Base-by-base conservation (phyloP, 2,888 invertebrate species). In the Dione vanillae region DNA sequence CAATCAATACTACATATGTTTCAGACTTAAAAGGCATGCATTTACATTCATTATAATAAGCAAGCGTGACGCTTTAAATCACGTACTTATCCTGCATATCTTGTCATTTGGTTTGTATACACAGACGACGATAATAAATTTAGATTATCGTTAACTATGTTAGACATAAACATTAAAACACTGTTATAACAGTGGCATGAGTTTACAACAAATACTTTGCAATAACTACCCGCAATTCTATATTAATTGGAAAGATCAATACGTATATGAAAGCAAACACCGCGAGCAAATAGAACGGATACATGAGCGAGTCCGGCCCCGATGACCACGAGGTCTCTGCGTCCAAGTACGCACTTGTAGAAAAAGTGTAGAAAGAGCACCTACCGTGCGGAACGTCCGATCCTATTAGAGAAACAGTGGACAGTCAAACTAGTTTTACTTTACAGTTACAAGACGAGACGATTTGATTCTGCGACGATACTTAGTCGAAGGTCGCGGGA, bases 401-500 rank as follows among this genome's bases (percentile, higher is more conserved):
- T 86, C 84, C 83, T 88, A 90, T 89, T 88, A 89, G 86, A 86
- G 85, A 83, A 82, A 82, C 82, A 83, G 79, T 83, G 82, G 85
- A 86, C 84, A 82, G 76, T 82, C 84, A 87, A 90, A 90, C 90
- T 89, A 87, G 91, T 91, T 90, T 88, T 70, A 78, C 80, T 82
- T 80, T 90, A 91, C 91, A 89, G 91, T 91, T 91, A 91, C 79
- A 71, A 79, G 77, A 78, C 76, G 80, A 83, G 82, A 83, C 84
- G 83, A 85, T 87, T 85, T 81, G 84, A 86, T 87, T 89, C 86
- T 83, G 89, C 85, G 87, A 87, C 83, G 85, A 87, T 85, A 85
- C 82, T 81, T 81, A 84, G 82, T 79, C 85, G 90, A 90, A 90
- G 90, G 91, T 90, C 90, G 86, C 84, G 84, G 82, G 82, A 89